A percentile compares a stretch with the other conserved stretches of the same genome.
Conservation (phyloP, 2,888 invertebrate genomes). For the Chaetogeoica ovagalla region DNA sequence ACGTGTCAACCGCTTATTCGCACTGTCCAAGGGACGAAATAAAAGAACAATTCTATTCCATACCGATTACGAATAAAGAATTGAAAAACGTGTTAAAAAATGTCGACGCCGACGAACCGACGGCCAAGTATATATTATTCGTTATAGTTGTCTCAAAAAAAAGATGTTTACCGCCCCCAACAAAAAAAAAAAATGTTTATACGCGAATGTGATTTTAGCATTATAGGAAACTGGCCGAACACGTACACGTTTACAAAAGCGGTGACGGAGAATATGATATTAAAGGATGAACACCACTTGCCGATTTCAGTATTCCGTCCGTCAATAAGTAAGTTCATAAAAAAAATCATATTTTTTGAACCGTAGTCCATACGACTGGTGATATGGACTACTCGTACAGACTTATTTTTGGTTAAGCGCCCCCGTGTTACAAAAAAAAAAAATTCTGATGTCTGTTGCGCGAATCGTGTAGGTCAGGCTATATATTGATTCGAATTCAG, state of each 20-base stretch:
- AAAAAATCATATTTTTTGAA: too few species aligned
- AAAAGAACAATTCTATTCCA: slow-evolving; percentile 1
- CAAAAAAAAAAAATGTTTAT: too few species aligned
- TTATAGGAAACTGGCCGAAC: slow-evolving; percentile 19
- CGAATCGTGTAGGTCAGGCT: too few species aligned
- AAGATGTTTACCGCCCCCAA: too few species aligned
- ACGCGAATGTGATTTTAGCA: background rate
- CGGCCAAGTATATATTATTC: background rate
- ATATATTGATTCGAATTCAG: too few species aligned
- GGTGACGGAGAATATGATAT: slow-evolving; percentile 13
- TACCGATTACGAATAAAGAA: background rate
- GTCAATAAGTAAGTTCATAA: slow-evolving; percentile 16
- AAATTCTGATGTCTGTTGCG: too few species aligned
- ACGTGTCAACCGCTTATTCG: slow-evolving; percentile 23
- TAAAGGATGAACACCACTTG: background rate
- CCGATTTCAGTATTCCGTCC: slow-evolving; percentile 30
- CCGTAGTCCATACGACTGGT: too few species aligned
- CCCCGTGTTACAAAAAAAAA: too few species aligned
- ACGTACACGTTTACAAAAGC: slow-evolving; percentile 40
- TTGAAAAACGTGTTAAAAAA: background rate
- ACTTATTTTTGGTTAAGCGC: too few species aligned
- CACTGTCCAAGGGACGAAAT: background rate
- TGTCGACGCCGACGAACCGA: background rate
- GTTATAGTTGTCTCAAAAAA: too few species aligned
- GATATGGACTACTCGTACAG: too few species aligned